These are phyloP conservation scores for Acanthurus lineatus DNA, from an alignment of 2,797 vertebrate species.

Conservation along the genomic window DNA sequence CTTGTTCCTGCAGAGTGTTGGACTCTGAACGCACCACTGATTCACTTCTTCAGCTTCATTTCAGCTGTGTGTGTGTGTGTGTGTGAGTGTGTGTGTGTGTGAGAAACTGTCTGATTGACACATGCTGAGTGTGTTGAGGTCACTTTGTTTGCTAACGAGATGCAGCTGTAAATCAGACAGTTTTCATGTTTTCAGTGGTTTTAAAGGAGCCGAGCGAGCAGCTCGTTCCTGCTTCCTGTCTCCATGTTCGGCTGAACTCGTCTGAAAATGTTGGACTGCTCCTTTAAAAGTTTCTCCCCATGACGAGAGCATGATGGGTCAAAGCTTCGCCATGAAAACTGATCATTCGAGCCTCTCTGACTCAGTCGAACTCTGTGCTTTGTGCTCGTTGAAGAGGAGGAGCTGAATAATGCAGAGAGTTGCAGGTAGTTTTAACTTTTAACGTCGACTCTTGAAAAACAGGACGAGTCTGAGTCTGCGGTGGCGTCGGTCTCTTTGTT, in stretches of 20 bases:
- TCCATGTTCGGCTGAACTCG: too few relatives aligned
- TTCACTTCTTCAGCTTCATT: not conserved
- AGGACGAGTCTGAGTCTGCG: not conserved
- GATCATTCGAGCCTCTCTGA: not conserved
- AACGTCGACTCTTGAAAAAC: not conserved
- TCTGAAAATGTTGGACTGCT: not conserved
- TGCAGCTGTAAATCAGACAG: not conserved
- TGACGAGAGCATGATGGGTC: not conserved
- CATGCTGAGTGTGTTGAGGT: not conserved
- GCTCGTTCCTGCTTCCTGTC: not conserved
- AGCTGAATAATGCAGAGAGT: not conserved
- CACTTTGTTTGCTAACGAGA: not conserved
- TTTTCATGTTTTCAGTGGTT: too few relatives aligned
- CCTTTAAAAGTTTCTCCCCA: not conserved
- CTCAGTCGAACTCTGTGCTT: not conserved
- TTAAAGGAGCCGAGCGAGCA: not conserved
- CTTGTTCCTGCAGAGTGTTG: not conserved
- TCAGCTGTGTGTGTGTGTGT: not conserved
- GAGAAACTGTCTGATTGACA: not conserved
- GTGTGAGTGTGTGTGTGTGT: not conserved
- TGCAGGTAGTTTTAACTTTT: not conserved
- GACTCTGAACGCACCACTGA: slow-evolving; percentile 9
- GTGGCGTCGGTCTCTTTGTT: too few relatives aligned
- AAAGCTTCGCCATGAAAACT: not conserved
- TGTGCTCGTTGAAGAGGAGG: not conserved